Percentiles rank a stretch among this genome's conserved stretches.
These are phyloP conservation scores for Scaptomyza pallida DNA, from an alignment of 1,140 invertebrate genomes.

Conservation along the genomic window DNA sequence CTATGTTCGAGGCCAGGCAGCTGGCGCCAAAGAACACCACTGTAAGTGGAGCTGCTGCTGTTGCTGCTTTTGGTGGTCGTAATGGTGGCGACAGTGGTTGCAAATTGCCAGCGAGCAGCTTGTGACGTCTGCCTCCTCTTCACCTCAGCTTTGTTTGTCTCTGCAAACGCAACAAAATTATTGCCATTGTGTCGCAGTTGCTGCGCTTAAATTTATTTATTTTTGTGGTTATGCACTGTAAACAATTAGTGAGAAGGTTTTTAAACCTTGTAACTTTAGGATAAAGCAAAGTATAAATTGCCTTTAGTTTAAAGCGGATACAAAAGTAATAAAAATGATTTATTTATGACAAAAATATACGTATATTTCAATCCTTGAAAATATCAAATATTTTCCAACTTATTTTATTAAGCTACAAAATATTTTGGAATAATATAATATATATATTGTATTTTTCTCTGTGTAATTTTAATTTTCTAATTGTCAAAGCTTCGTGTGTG, in stretches of 20 bases:
- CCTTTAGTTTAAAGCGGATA: no score
- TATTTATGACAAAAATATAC: no score
- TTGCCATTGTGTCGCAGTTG: constrained; percentile 56
- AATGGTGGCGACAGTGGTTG: constrained; percentile 56
- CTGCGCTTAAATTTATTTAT: constrained; percentile 34
- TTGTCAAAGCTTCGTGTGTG: constrained; percentile 61
- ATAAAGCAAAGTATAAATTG: no score
- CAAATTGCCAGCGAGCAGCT: constrained; percentile 72
- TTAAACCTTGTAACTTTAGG: no score
- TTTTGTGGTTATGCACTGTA: constrained; percentile 30
- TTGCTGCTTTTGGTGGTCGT: constrained; percentile 32
- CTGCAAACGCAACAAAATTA: constrained; percentile 59
- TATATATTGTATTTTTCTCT: no score
- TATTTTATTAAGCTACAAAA: no score
- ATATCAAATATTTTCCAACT: no score
- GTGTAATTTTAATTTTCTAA: constrained; percentile 77
- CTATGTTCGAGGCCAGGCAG: constrained; percentile 53
- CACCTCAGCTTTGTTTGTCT: neutral
- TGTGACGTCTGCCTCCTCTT: constrained; percentile 22
- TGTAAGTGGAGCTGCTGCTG: constrained; percentile 16
- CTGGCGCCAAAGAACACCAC: constrained; percentile 37
- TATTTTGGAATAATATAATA: no score
- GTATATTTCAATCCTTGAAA: no score
- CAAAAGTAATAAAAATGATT: no score
- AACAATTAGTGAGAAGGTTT: constrained; percentile 15